Conservation (phyloP, 2,113 vertebrate species). For the Clarias batrachus region DNA sequence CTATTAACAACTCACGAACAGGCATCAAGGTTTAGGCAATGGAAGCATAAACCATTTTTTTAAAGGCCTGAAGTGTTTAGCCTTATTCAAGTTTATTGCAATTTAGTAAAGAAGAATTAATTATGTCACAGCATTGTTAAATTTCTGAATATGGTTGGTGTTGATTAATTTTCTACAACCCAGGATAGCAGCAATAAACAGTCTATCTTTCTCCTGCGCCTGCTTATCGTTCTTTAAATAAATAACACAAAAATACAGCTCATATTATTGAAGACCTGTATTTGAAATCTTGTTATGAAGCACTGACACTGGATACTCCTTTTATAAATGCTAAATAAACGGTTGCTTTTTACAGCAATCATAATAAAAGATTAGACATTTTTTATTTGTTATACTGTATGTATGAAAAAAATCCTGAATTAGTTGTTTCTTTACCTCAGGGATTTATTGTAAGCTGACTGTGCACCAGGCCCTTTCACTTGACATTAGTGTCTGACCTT, state of each 20-base stretch:
- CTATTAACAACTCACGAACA: constrained; percentile 43
- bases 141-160: neutral
- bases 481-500: neutral
- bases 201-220: neutral
- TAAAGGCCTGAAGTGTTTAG: neutral
- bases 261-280: neutral
- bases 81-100: constrained; percentile 21
- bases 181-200: neutral
- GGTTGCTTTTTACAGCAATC: neutral
- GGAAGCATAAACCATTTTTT: neutral
- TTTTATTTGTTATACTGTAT: neutral
- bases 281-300: neutral
- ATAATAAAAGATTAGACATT: neutral
- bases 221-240: neutral
- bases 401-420: neutral
- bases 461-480: neutral
- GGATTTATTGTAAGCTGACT: neutral
- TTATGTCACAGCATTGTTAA: neutral
- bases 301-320: neutral
- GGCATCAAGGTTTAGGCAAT: constrained; percentile 15
- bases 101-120: constrained; percentile 35
- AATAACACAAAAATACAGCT: neutral
- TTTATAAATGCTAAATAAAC: neutral
- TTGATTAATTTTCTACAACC: neutral
- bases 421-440: neutral